Conservation (phyloP, 2,797 vertebrate genomes). For the Spinus pinus region DNA sequence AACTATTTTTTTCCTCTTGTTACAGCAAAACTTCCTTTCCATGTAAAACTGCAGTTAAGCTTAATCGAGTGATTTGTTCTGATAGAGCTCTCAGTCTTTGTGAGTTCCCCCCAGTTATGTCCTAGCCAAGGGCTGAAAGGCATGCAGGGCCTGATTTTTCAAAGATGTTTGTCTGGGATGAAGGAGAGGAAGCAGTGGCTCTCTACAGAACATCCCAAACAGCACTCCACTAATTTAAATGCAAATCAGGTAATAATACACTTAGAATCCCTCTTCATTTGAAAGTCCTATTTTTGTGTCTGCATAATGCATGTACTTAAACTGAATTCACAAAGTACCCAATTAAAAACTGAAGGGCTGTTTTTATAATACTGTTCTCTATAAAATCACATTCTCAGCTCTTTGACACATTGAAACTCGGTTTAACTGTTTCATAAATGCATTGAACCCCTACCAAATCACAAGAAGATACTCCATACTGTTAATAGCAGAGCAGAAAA, state of each 20-base stretch:
- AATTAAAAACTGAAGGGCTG: neutral
- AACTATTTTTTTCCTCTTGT: neutral
- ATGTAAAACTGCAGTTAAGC: neutral
- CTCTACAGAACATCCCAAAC: neutral
- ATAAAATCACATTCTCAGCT: neutral
- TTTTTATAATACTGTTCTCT: neutral
- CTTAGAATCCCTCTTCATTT: neutral
- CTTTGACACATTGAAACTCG: neutral
- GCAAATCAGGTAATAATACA: constrained; percentile 18
- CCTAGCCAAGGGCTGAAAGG: neutral
- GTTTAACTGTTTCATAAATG: neutral
- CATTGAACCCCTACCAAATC: neutral
- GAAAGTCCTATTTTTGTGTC: neutral
- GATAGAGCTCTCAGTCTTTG: neutral
- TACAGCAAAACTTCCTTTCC: neutral
- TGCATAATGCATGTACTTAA: neutral
- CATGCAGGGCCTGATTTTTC: neutral
- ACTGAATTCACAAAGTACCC: neutral
- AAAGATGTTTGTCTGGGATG: neutral
- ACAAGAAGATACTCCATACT: neutral
- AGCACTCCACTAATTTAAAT: neutral
- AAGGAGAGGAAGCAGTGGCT: neutral
- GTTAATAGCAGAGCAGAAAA: neutral
- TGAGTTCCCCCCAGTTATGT: accelerated
- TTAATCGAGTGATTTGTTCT: neutral